Base-by-base conservation (phyloP, 2,113 vertebrate genomes). In the Lophochroa leadbeateri region DNA sequence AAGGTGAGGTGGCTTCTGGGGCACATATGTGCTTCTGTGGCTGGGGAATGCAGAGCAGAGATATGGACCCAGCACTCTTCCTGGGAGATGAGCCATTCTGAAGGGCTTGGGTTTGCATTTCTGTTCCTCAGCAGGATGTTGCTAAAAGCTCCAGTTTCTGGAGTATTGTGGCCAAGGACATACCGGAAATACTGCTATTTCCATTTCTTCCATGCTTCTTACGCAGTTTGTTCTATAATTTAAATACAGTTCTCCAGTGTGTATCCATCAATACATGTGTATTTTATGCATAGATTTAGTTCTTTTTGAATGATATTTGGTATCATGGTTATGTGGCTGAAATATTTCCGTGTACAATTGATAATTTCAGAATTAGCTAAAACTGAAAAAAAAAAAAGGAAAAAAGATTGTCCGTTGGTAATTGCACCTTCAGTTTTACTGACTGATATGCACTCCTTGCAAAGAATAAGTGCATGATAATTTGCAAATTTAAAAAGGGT, bases 1-100 rank as follows among this genome's bases (percentile, higher is more conserved):
- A 76, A 41, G 28, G 16, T 71, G 46, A 72, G 27, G 55, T 57
- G 41, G 10, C 20, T 67, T 3, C 35, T 29, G 33, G 17, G 44
- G 33, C 5, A 3, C 0, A 0, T 53, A 3, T 8, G 28, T 0
- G 6, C 10, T 80, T 85, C 29, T 57, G 16, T 37, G 20, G 6
- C 41, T 84, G 49, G 13, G 17, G 33, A 13, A 16, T 25, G 25
- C 0, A 0, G 55, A n/a, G 9, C n/a, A 11, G 5, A 13, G 13
- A 27, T 14, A 44, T 2, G 7, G n/a, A 78, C 17, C 12, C 7
- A 25, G 17, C 11, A 37, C 6, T 76, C 28, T 25, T 65, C 17
- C 11, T 12, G 27, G 11, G 5, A 58, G 10, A 11, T 49, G 23
- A 29, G 18, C 25, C 0, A 0, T 25, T 74, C 41, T 57, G 31